Evolutionary conservation across 2,797 vertebrate genomes (phyloP), one percentile per base, ranked within the genome.

Genomic region (Hypotaenidia philippensis): DNA sequence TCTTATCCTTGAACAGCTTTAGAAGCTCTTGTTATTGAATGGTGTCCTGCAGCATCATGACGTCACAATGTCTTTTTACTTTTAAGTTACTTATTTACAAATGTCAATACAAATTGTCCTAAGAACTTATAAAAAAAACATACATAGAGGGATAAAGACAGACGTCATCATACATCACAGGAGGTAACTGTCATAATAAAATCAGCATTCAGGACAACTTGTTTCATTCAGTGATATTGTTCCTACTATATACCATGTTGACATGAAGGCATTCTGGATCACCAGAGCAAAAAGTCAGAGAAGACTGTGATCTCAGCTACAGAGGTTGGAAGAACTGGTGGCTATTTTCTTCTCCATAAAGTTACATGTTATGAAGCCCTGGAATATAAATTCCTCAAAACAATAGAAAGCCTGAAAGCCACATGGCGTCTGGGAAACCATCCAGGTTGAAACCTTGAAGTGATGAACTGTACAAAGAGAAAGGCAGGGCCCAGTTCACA

Each of bases 391-490:
- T 83, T 83, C 56, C 26, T 53, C 74, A 71, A 25, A 92, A 88
- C 75, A 94, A 75, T 13, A 92, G 56, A 89, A 90, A 89, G 69
- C 50, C 78, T 83, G 87, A 94, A 96, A 96, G 80, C 55, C 92
- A 87, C 61, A 74, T 69, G 75, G 89, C 50, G 83, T 96, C 77
- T 93, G 93, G 83, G 92, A 96, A 95, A 82, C 38, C 68, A 49
- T 96, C 95, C 83, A 96, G 87, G 86, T 93, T 82, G 95, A 95
- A 89, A 75, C 71, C 83, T 82, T 76, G 45, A 79, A 96, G 89
- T 50, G 87, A 96, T 79, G 96, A 97, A 93, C 75, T 64, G 45
- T 76, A 80, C 52, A 91, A 91, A 93, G 61, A 81, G 57, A 94
- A 91, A 85, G 52, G 74, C 82, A 94, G 59, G 60, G 85, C 49